These are phyloP conservation scores for Platycnemis pennipes DNA, from an alignment of 2,888 invertebrate genomes.

Conservation along the genomic window DNA sequence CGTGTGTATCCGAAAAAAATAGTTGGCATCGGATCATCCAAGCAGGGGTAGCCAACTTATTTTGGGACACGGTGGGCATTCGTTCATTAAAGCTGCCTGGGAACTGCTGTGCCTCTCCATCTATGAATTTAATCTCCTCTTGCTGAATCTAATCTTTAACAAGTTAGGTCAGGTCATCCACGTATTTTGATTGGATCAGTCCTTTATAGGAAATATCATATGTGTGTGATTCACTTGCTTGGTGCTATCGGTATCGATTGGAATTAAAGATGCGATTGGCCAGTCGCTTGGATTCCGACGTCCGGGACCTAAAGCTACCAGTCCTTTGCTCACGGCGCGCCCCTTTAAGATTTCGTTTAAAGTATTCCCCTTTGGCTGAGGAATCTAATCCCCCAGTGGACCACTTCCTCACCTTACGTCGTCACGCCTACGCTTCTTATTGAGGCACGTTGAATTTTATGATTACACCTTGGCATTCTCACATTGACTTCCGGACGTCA, in stretches of 20 bases:
- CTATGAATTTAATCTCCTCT: neutral
- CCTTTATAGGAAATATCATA: neutral
- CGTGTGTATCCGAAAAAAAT: too few relatives aligned
- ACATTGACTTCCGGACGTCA: too few relatives aligned
- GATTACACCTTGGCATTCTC: too few relatives aligned
- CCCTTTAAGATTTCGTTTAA: constrained; percentile 23
- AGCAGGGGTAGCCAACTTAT: too few relatives aligned
- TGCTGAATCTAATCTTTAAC: neutral
- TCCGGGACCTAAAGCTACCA: neutral
- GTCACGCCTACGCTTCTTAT: too few relatives aligned
- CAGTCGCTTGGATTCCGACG: neutral
- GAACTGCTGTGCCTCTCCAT: too few relatives aligned
- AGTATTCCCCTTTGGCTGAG: neutral
- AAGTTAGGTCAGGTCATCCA: too few relatives aligned
- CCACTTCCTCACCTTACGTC: neutral
- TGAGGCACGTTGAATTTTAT: too few relatives aligned
- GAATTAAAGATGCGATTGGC: neutral
- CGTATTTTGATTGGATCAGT: too few relatives aligned
- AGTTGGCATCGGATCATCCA: too few relatives aligned
- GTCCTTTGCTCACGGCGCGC: neutral
- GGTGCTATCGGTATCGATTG: neutral
- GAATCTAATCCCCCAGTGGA: neutral
- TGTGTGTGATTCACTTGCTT: neutral
- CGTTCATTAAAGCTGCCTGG: too few relatives aligned
- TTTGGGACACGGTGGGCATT: too few relatives aligned